Evolutionary conservation across 2,797 vertebrate genomes (phyloP).

Genomic region (Rhincodon typus): DNA sequence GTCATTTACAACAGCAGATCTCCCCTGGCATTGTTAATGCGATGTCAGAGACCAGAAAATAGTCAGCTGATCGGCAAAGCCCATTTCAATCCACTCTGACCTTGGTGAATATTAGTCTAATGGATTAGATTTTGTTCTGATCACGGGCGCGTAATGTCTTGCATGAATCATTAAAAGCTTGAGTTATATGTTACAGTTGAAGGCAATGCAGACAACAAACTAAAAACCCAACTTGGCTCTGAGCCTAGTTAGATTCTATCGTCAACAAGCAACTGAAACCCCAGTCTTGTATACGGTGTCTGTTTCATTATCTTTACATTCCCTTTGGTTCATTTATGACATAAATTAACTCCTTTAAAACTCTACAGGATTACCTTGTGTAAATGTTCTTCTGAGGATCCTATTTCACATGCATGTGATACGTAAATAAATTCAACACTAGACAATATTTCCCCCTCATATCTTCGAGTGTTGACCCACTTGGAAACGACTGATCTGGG

Average conservation of each 20-base stretch:
- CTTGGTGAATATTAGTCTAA: not conserved
- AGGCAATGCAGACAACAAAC: not conserved
- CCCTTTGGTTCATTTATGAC: not conserved
- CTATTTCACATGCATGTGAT: not conserved
- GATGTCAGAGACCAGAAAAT: not conserved
- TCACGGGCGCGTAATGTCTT: not conserved
- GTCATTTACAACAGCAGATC: not conserved
- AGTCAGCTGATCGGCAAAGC: not conserved
- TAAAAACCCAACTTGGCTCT: not conserved
- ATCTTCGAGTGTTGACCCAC: not conserved
- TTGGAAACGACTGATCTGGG: not conserved
- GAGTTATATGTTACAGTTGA: not conserved
- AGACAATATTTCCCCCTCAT: not conserved
- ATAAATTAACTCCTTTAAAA: not conserved
- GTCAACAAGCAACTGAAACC: not conserved
- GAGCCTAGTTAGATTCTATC: not conserved
- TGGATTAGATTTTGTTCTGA: not conserved
- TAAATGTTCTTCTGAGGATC: not conserved
- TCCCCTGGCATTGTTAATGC: not conserved
- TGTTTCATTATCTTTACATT: not conserved
- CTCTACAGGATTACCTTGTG: too few relatives aligned
- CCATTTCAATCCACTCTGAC: not conserved
- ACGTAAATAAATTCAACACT: not conserved
- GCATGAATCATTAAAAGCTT: not conserved
- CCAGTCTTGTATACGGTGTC: not conserved